phyloP scores from a whole-genome alignment of 1,140 invertebrate species.

The Neocloeon triangulifer region DNA sequence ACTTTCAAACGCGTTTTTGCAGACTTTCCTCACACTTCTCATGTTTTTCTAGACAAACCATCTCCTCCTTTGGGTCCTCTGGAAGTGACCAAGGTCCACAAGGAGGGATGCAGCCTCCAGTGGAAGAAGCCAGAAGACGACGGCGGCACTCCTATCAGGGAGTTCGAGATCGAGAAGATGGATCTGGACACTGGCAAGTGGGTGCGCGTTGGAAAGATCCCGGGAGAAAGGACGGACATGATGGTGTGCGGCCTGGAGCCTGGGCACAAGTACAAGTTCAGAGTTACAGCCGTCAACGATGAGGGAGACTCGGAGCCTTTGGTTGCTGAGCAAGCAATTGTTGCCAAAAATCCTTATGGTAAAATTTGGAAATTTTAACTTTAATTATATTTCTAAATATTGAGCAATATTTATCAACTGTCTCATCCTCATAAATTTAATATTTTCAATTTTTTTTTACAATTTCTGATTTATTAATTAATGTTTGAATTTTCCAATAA shows the following conservation, averaged over 20 bases:
- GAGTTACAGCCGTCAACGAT: conserved; percentile 84
- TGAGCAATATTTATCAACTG: not conserved
- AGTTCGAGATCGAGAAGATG: conserved; percentile 89
- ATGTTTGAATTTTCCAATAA: not conserved
- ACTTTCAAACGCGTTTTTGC: conserved; percentile 13
- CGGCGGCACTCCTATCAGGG: conserved; percentile 77
- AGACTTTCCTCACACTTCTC: no score
- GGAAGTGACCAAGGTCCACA: conserved; percentile 64
- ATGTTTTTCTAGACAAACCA: conserved; percentile 32
- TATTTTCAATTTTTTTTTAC: not conserved
- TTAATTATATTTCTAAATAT: not conserved
- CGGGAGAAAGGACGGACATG: conserved; percentile 55
- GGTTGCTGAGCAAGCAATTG: conserved; percentile 52
- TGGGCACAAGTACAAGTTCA: conserved; percentile 86
- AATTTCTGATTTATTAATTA: no score
- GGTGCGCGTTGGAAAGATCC: conserved; percentile 59
- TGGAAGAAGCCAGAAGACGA: conserved; percentile 87
- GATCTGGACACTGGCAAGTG: conserved; percentile 75
- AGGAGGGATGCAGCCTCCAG: conserved; percentile 62
- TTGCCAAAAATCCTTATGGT: conserved; percentile 96
- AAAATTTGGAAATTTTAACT: conserved; percentile 13
- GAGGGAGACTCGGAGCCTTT: conserved; percentile 91
- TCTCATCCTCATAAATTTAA: conserved; percentile 1
- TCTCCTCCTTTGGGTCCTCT: conserved; percentile 70
- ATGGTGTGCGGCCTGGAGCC: conserved; percentile 78